phyloP scores from a whole-genome alignment of 2,797 vertebrate species.

The Rhinatrema bivittatum region DNA sequence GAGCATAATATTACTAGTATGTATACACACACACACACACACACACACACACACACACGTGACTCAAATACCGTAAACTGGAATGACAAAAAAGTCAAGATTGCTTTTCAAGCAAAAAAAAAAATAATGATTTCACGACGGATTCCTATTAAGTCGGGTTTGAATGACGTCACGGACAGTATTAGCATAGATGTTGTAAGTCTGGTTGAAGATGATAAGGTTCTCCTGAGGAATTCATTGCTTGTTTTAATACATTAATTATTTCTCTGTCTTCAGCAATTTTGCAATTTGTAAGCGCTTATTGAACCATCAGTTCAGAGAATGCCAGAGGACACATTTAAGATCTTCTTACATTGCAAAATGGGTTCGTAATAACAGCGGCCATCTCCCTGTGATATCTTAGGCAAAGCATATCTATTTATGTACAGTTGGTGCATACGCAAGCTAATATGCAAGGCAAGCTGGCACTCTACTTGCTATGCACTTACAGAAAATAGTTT shows the following conservation, averaged over 20 bases:
- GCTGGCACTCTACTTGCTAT: no score
- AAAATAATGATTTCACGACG: constrained; percentile 50
- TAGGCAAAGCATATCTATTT: no score
- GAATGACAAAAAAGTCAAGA: constrained; percentile 7
- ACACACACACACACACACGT: neutral
- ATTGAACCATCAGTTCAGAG: constrained; percentile 14
- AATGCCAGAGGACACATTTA: constrained; percentile 3
- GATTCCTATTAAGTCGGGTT: constrained; percentile 35
- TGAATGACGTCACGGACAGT: constrained; percentile 51
- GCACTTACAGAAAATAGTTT: no score
- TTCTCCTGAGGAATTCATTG: constrained; percentile 54
- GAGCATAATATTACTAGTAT: no score
- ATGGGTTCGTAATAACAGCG: constrained; percentile 1
- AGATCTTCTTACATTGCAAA: neutral
- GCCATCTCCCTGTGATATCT: no score
- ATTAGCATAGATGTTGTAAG: constrained; percentile 56
- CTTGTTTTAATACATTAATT: constrained; percentile 66
- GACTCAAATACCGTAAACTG: neutral
- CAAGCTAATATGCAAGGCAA: no score
- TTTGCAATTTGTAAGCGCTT: constrained; percentile 41
- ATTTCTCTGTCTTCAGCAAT: constrained; percentile 47
- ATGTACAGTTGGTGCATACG: no score
- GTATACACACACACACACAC: neutral
- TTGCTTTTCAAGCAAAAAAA: constrained; percentile 35
- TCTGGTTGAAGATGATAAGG: constrained; percentile 62